Evolutionary conservation across 2,113 vertebrate species (phyloP).

Genomic region (Dinomys branickii): DNA sequence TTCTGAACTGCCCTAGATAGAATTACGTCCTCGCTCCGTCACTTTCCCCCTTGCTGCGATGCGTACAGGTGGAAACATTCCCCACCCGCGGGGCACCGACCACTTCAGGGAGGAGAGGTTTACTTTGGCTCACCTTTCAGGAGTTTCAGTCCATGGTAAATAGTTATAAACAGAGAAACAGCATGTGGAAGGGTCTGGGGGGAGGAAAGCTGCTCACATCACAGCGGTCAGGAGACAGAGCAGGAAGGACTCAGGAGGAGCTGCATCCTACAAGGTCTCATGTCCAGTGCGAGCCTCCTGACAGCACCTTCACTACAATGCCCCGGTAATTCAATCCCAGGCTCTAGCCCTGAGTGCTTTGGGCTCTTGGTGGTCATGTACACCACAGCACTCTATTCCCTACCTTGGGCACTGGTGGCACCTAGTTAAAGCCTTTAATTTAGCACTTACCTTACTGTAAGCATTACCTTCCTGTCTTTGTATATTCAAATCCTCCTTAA

Average conservation of each 20-base stretch:
- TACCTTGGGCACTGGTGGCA: background rate
- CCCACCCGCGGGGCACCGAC: background rate
- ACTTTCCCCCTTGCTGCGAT: background rate
- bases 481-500: background rate
- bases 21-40: background rate
- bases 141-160: background rate
- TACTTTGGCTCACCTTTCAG: background rate
- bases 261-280: background rate
- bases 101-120: background rate
- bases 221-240: background rate
- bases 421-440: background rate
- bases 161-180: background rate
- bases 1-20: background rate
- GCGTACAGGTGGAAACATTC: too few relatives aligned
- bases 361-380: background rate
- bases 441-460: background rate
- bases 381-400: background rate
- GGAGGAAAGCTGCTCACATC: background rate
- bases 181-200: background rate
- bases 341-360: background rate
- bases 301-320: background rate
- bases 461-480: background rate
- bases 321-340: background rate
- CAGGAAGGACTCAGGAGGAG: background rate
- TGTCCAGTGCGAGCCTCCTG: background rate